Base-by-base conservation (phyloP, 2,888 invertebrate genomes). In the Cataglyphis cursor region DNA sequence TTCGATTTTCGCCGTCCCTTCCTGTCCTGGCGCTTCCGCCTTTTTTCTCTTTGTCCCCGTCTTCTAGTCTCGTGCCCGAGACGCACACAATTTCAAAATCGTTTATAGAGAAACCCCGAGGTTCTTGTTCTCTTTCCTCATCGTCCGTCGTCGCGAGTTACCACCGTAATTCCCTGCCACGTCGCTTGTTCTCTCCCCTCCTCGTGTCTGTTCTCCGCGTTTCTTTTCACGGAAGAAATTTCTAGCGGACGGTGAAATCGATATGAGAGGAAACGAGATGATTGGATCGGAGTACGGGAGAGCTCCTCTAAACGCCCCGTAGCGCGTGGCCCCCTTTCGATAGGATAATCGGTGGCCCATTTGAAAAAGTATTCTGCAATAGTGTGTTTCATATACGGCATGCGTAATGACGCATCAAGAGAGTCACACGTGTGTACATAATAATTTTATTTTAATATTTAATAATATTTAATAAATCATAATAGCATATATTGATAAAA, bases 231-330 rank as follows among this genome's bases (percentile, higher is more conserved):
- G 28, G 41, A 83, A 85, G 74, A 88, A 89, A 88, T 86, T 90
- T 87, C 86, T 38, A 81, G 38, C 89, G 85, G 76, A 68, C 84
- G 84, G 74, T 88, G 93, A 92, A 92, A 93, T 93, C 92, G 92
- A 92, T 93, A 93, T 81, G 74, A 59, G 83, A 86, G 90, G 90
- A 92, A 93, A 93, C 89, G 90, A 93, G 91, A 92, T 92, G 91
- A 93, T 93, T 93, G 91, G 88, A 93, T 93, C 86, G 91, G 92
- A 89, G 90, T 82, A 68, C 54, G 70, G 81, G 72, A 87, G 66
- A 24, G 57, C 61, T 80, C 59, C 80, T 64, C 62, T 80, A 64
- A 81, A 64, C 61, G 76, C 61, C 41, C 41, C 81, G 6, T 41
- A 62, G 24, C 61, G 24, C 62, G 80, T 62, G 21, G 61, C 62